Base-by-base conservation (phyloP, 1,140 invertebrate species). In the Schlechtendalia chinensis region DNA sequence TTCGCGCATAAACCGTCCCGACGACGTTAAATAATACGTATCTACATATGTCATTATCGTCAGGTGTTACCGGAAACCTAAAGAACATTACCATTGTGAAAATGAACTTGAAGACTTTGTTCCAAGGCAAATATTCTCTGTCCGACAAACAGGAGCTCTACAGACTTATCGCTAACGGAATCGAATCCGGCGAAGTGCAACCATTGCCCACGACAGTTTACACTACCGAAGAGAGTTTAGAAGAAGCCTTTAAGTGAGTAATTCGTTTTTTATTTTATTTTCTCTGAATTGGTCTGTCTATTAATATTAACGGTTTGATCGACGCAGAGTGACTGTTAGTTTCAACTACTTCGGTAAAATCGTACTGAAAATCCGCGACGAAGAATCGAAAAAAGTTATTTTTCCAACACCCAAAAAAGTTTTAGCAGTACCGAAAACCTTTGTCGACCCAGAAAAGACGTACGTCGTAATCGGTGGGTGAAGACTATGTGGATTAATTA, bases 321-420 rank as follows among this genome's bases (percentile, higher is more conserved):
- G 32, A 29, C 2, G 12, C 50, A 80, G 77, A 1, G 27, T 53
- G 10, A 80, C 58, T 12, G 24, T 14, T 14, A 80, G 45, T 65
- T 80, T 80, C 45, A 67, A 80, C 27, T 80, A 63, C 98, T 86
- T 98, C 81, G 97, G 97, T 83, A 98, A 98, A 89, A 96, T 99
- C 16, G 84, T 98, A 19, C 85, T 98, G 58, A 93, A 97, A 86
- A 92, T 98, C 59, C 89, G 92, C 19, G 89, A 93, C 24, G 93
- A 96, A 85, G 92, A 95, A 84, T 84, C 89, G 50, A 81, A 69
- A 16, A 88, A 87, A 82, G 84, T 86, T 0, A 82, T 88, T 2
- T 83, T 86, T 47, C 87, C 90, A 1, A 84, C 84, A 17, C 58
- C 85, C 5, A 90, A 90, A 83, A 87, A 90, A 1, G 89, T 96